phyloP scores from a whole-genome alignment of 2,113 vertebrate genomes.

The Ammodytes dubius region DNA sequence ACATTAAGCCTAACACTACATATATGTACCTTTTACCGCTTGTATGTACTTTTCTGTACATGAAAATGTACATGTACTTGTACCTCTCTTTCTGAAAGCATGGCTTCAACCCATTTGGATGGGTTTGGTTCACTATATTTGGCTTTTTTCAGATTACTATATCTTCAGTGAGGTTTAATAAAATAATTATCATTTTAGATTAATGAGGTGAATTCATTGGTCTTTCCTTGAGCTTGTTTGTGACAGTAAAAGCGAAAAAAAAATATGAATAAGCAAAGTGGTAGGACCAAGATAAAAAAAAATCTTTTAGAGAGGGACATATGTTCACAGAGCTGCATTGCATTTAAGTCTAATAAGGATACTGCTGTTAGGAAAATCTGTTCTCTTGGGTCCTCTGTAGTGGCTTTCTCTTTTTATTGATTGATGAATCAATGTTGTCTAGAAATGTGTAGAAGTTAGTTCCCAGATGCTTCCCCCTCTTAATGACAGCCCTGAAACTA shows the following conservation, averaged over 20 bases:
- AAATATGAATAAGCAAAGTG: not conserved
- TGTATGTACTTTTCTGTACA: too few relatives aligned
- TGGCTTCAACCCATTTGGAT: not conserved
- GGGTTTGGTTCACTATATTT: not conserved
- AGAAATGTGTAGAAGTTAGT: not conserved
- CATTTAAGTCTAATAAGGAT: slow-evolving; percentile 14
- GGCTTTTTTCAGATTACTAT: not conserved
- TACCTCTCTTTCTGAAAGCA: not conserved
- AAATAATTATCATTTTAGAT: not conserved
- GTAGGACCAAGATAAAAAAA: not conserved
- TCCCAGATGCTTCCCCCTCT: not conserved
- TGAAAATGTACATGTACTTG: too few relatives aligned
- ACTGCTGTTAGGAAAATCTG: slow-evolving; percentile 27
- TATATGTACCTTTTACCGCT: too few relatives aligned
- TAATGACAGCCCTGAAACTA: slow-evolving; percentile 33
- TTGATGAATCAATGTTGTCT: slow-evolving; percentile 9
- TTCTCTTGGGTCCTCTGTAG: slow-evolving; percentile 23
- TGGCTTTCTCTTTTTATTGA: slow-evolving; percentile 25
- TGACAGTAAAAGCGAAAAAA: not conserved
- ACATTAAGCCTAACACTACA: too few relatives aligned
- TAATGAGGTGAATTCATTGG: not conserved
- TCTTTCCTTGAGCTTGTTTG: not conserved
- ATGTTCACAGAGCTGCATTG: not conserved
- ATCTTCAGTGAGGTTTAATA: not conserved
- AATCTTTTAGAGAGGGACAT: not conserved